A percentile compares a stretch with the other conserved stretches of the same genome.
These are phyloP conservation scores for Cyprinella venusta DNA, from an alignment of 2,797 vertebrate genomes.

Conservation along the genomic window DNA sequence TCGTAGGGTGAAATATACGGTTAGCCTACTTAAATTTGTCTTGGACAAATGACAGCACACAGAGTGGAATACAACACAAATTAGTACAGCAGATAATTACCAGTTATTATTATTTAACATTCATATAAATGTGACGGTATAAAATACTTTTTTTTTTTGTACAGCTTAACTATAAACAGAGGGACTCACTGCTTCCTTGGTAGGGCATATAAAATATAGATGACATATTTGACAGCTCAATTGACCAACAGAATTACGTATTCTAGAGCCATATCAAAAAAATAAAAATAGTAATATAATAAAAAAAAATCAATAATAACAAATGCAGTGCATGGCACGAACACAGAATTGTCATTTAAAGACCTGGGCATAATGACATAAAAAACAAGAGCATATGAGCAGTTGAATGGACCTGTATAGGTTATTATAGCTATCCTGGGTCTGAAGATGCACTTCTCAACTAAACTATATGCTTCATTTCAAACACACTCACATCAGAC, in stretches of 20 bases:
- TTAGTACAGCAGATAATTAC: not conserved
- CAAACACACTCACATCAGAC: not conserved
- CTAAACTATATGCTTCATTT: conserved; percentile 4
- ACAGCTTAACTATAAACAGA: not conserved
- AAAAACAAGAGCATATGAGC: not conserved
- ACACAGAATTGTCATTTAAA: not conserved
- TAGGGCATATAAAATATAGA: not conserved
- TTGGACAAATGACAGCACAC: not conserved
- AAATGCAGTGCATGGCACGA: not conserved
- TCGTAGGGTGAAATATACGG: not conserved
- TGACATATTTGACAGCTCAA: not conserved
- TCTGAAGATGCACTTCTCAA: conserved; percentile 3
- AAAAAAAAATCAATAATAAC: not conserved
- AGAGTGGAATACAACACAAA: not conserved
- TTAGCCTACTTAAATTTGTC: not conserved
- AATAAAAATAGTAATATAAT: not conserved
- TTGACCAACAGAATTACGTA: not conserved
- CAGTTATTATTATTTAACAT: not conserved
- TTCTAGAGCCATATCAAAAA: not conserved
- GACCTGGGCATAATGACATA: not conserved
- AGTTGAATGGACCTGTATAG: not conserved
- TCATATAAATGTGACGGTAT: not conserved
- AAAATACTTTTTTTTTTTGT: not conserved
- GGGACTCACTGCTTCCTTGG: not conserved
- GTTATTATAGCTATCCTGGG: not conserved